A percentile compares a stretch with the other conserved stretches of the same genome.
Evolutionary conservation across 2,797 vertebrate genomes (phyloP).

Genomic region (Thripadectes ignobilis): DNA sequence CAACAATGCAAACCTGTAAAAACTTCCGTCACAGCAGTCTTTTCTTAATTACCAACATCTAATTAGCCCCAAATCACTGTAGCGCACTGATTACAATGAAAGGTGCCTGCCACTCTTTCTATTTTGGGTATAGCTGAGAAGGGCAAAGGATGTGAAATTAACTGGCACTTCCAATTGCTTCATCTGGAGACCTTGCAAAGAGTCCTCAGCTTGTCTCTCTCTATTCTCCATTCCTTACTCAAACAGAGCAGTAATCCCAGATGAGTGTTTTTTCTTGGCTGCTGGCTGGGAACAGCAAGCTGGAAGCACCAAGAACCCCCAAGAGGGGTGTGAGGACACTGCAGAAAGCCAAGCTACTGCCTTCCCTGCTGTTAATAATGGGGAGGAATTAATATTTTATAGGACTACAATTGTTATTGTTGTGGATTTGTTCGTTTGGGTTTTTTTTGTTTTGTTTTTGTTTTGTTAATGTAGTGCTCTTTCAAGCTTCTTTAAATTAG

Average conservation of each 20-base stretch:
- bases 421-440: neutral
- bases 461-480: neutral
- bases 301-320: neutral
- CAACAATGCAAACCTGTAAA: constrained; percentile 55
- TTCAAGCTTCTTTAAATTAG: constrained; percentile 5
- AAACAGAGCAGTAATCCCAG: neutral
- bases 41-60: constrained; percentile 41
- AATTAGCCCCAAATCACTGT: constrained; percentile 35
- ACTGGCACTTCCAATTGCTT: constrained; percentile 7
- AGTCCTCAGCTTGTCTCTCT: neutral
- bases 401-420: neutral
- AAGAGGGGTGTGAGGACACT: neutral
- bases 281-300: neutral
- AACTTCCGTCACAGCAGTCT: constrained; percentile 35
- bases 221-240: neutral
- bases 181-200: neutral
- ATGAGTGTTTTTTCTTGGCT: neutral
- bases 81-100: neutral
- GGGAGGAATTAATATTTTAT: neutral
- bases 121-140: neutral
- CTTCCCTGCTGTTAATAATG: neutral
- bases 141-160: neutral
- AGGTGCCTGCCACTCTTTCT: constrained; percentile 19
- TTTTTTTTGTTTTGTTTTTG: neutral
- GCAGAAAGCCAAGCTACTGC: neutral